Evolutionary conservation across 1,140 invertebrate species (phyloP).

Genomic region (Chironomus tepperi): DNA sequence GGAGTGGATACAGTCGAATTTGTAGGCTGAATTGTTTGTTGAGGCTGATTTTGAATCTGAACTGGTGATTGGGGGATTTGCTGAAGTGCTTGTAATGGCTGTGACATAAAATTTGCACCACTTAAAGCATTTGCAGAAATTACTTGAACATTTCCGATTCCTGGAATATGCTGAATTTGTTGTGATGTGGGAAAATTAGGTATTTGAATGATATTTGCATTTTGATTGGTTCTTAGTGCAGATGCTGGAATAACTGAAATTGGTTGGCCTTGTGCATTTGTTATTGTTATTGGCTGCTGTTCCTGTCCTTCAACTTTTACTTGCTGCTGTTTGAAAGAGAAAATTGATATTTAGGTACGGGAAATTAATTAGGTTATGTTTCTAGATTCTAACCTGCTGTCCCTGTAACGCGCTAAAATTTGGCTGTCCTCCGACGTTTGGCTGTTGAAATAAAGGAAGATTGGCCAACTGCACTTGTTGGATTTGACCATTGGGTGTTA

Average conservation of each 20-base stretch:
- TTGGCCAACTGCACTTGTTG: conserved; percentile 70
- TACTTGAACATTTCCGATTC: conserved; percentile 64
- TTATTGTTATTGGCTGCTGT: conserved; percentile 51
- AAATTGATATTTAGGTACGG: too few species aligned
- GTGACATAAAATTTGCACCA: conserved; percentile 36
- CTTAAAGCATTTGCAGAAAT: conserved; percentile 46
- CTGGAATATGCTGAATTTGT: conserved; percentile 57
- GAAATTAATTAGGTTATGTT: too few species aligned
- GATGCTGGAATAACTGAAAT: conserved; percentile 60
- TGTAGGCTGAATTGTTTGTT: conserved; percentile 33
- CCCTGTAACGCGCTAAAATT: background rate
- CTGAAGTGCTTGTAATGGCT: conserved; percentile 31
- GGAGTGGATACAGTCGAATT: conserved; percentile 27
- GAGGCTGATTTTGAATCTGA: conserved; percentile 28
- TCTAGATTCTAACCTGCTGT: too few species aligned
- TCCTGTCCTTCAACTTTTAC: conserved; percentile 34
- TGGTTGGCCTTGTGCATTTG: conserved; percentile 58
- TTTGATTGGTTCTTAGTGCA: conserved; percentile 36
- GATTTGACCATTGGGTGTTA: conserved; percentile 76
- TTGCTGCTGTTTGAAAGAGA: too few species aligned
- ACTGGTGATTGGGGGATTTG: conserved; percentile 29
- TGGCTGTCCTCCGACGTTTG: conserved; percentile 46
- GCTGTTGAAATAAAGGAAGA: conserved; percentile 33
- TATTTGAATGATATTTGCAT: conserved; percentile 35
- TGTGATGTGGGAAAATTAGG: conserved; percentile 41